Evolutionary conservation across 2,888 invertebrate genomes (phyloP).

Genomic region (Melieria picta): DNA sequence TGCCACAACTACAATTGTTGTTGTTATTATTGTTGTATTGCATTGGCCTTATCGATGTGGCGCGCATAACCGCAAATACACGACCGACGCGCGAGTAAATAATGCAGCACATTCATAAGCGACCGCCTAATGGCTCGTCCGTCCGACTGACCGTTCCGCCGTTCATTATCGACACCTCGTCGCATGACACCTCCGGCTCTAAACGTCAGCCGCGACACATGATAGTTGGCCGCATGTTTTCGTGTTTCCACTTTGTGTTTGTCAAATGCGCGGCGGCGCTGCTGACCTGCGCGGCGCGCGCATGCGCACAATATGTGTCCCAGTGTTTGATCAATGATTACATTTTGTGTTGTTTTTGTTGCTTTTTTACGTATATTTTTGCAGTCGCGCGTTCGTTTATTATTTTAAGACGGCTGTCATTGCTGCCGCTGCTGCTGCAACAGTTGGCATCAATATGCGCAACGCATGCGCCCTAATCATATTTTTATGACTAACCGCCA

Average conservation of each 20-base stretch:
- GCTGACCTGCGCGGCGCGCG: neutral
- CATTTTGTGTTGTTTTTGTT: neutral
- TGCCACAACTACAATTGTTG: slow-evolving; percentile 2
- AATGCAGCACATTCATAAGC: too few relatives aligned
- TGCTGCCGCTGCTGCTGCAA: neutral
- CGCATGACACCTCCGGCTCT: slow-evolving; percentile 17
- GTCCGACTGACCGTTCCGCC: neutral
- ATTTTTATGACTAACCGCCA: slow-evolving; percentile 26
- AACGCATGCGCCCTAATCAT: slow-evolving; percentile 33
- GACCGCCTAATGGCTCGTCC: neutral
- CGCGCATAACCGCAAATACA: too few relatives aligned
- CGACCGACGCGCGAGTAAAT: too few relatives aligned
- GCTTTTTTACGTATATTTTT: neutral
- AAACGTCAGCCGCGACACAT: neutral
- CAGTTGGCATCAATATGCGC: neutral
- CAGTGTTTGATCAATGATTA: slow-evolving; percentile 23
- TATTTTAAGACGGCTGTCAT: neutral
- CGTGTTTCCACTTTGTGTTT: too few relatives aligned
- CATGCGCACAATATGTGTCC: neutral
- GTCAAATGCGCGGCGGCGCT: too few relatives aligned
- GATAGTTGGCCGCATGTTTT: too few relatives aligned
- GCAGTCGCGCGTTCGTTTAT: too few relatives aligned
- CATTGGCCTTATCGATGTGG: neutral
- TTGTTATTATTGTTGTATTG: slow-evolving; percentile 10
- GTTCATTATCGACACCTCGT: slow-evolving; percentile 29